These are phyloP conservation scores for Gymnosoma rotundatum DNA, from an alignment of 2,888 invertebrate genomes.

Conservation along the genomic window DNA sequence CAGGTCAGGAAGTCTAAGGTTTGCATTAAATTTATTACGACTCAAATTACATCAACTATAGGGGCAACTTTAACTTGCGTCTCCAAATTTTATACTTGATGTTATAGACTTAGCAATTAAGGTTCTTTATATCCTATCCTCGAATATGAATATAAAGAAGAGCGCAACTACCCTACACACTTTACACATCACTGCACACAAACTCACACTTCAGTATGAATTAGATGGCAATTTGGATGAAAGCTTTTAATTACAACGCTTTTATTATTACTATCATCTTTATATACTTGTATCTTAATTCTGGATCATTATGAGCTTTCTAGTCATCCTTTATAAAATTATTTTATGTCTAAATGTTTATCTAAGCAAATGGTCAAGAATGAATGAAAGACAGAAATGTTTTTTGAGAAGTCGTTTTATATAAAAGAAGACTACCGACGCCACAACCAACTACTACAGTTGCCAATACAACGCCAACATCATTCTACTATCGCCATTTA, in stretches of 20 bases:
- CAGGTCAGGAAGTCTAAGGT: too few relatives aligned
- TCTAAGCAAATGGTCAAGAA: constrained; percentile 48
- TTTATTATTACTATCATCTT: constrained; percentile 11
- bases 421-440: too few relatives aligned
- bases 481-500: too few relatives aligned
- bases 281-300: constrained; percentile 18
- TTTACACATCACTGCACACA: constrained; percentile 1
- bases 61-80: too few relatives aligned
- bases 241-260: constrained; percentile 42
- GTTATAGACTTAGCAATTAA: too few relatives aligned
- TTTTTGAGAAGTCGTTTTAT: too few relatives aligned
- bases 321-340: constrained; percentile 26
- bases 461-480: too few relatives aligned
- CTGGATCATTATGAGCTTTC: constrained; percentile 13
- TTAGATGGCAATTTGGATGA: constrained; percentile 46
- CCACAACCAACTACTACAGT: too few relatives aligned
- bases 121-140: background rate
- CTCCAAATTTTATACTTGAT: too few relatives aligned
- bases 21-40: too few relatives aligned
- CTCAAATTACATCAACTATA: too few relatives aligned
- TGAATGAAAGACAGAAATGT: background rate
- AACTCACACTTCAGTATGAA: background rate
- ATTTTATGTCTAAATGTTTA: constrained; percentile 36
- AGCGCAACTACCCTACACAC: constrained; percentile 3
- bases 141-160: constrained; percentile 3